phyloP scores from a whole-genome alignment of 2,797 vertebrate genomes.

The Onychomys leucogaster region DNA sequence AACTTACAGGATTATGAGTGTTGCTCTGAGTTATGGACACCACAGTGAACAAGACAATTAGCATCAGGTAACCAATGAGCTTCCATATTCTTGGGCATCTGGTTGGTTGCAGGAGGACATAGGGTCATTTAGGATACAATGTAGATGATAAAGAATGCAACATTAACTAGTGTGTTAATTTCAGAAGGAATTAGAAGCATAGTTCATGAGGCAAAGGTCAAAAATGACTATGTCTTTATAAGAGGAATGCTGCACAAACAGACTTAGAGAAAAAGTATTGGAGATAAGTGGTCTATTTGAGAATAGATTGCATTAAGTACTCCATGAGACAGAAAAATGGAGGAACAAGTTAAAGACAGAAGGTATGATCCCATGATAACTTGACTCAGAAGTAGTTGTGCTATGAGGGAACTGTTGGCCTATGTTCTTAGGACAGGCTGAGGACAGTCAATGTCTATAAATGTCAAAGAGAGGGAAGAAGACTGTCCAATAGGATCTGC shows the following conservation, averaged over 20 bases:
- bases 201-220: not conserved
- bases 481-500: not conserved
- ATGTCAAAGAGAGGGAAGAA: rapidly evolving
- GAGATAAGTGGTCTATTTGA: not conserved
- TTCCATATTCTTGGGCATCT: too few relatives aligned
- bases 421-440: not conserved
- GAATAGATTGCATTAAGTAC: not conserved
- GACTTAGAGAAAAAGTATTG: not conserved
- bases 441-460: rapidly evolving
- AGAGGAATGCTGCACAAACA: not conserved
- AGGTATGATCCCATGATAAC: not conserved
- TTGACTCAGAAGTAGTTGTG: not conserved
- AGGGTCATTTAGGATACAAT: not conserved
- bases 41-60: not conserved
- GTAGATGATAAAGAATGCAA: not conserved
- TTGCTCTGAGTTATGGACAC: not conserved
- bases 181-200: not conserved
- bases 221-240: not conserved
- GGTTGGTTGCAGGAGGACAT: not conserved
- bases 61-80: not conserved
- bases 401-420: rapidly evolving
- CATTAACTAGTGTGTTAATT: not conserved
- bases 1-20: not conserved
- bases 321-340: not conserved
- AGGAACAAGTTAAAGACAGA: not conserved